These are phyloP conservation scores for Griposia aprilina DNA, from an alignment of 2,888 invertebrate species.

Conservation along the genomic window DNA sequence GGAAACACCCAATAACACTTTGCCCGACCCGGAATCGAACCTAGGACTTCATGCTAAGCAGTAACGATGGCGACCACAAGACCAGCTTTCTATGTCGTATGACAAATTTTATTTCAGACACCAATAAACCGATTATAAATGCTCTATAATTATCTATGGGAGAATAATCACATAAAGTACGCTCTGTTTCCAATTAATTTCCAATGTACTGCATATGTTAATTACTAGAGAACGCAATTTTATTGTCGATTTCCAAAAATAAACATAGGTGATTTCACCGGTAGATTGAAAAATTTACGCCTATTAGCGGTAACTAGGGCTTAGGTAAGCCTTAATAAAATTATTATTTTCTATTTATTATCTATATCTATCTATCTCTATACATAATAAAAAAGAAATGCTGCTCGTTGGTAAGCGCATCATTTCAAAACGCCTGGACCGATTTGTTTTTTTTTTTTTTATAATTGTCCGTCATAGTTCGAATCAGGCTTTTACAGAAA, in stretches of 20 bases:
- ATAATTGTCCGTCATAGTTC: no score
- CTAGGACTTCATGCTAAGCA: background rate
- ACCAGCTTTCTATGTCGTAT: slow-evolving; percentile 25
- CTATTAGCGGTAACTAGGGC: background rate
- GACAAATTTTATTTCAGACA: slow-evolving; percentile 24
- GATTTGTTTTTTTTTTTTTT: no score
- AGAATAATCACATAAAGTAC: slow-evolving; percentile 53
- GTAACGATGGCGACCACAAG: background rate
- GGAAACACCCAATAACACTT: background rate
- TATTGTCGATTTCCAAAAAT: slow-evolving; percentile 21
- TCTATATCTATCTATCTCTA: no score
- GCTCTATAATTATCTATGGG: slow-evolving; percentile 41
- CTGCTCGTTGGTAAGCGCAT: no score
- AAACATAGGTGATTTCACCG: background rate
- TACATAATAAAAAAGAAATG: no score
- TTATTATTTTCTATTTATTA: no score
- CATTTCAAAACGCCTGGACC: no score
- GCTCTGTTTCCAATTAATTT: slow-evolving; percentile 54
- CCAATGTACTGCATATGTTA: slow-evolving; percentile 31
- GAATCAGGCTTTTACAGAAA: no score
- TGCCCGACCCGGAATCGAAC: background rate
- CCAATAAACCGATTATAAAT: slow-evolving; percentile 36
- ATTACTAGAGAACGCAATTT: slow-evolving; percentile 24
- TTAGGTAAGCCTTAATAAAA: background rate
- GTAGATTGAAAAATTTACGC: background rate